Evolutionary conservation across 2,797 vertebrate genomes (phyloP).

Genomic region (Pristis pectinata): DNA sequence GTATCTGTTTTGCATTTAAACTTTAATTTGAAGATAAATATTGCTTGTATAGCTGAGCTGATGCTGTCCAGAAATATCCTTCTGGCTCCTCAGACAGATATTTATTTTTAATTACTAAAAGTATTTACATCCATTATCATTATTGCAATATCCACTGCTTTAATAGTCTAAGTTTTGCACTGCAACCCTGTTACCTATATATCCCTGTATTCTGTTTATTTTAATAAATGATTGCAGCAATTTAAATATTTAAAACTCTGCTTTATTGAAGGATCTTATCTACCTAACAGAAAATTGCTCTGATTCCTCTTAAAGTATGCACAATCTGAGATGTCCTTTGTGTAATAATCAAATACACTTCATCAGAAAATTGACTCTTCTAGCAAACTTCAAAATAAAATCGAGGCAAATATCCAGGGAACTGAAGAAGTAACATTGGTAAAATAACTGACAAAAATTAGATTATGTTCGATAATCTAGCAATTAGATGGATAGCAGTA

Average conservation of each 20-base stretch:
- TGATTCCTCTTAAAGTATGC: neutral
- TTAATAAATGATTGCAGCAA: neutral
- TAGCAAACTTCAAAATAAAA: conserved; percentile 15
- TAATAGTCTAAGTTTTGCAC: neutral
- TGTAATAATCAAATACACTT: neutral
- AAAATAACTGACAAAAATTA: too few species aligned
- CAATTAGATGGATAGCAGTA: neutral
- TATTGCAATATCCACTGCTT: neutral
- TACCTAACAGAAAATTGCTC: neutral
- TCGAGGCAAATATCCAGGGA: neutral
- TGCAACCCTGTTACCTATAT: neutral
- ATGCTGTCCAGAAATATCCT: conserved; percentile 27
- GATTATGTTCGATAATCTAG: neutral
- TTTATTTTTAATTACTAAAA: neutral
- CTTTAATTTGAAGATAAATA: neutral
- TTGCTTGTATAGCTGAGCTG: neutral
- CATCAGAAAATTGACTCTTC: neutral
- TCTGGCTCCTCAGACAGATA: neutral
- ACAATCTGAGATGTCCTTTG: neutral
- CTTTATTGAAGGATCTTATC: neutral
- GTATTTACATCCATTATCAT: conserved; percentile 20
- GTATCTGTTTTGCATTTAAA: neutral
- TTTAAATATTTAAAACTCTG: neutral
- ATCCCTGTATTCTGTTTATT: neutral
- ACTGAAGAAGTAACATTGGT: conserved; percentile 7